Conservation (phyloP, 2,797 vertebrate species). For the Gallirallus australis region DNA sequence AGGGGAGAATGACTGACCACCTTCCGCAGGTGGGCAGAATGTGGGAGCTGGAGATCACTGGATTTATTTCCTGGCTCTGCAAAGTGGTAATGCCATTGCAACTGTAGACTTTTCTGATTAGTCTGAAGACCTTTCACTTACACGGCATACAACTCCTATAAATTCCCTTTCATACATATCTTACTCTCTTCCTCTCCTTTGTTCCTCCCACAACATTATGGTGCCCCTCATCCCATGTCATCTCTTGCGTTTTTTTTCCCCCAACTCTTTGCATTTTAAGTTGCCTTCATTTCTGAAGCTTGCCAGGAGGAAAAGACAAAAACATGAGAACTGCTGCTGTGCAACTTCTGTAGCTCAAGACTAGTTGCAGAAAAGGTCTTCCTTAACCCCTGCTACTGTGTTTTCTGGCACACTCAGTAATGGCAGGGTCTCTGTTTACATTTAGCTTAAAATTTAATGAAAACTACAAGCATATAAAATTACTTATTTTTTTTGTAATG, state of each 20-base stretch:
- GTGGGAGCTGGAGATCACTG: not conserved
- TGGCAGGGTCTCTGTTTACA: not conserved
- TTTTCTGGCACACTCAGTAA: not conserved
- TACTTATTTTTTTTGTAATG: not conserved
- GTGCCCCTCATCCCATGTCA: not conserved
- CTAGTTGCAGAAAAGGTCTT: not conserved
- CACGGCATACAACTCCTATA: not conserved
- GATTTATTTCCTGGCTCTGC: not conserved
- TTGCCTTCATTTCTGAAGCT: not conserved
- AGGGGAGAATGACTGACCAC: not conserved
- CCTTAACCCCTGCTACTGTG: not conserved
- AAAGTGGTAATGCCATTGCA: not conserved
- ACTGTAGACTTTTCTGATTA: not conserved
- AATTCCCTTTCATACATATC: not conserved
- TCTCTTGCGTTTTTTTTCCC: not conserved
- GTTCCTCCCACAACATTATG: not conserved
- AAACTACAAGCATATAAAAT: not conserved
- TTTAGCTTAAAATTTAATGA: not conserved
- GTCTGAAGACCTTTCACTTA: not conserved
- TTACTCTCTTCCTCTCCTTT: not conserved
- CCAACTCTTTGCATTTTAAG: not conserved
- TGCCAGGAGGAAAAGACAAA: not conserved
- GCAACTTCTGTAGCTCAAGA: not conserved
- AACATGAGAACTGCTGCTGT: not conserved
- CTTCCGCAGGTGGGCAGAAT: not conserved